Conservation (phyloP, 2,888 invertebrate species). For the Disparrhopalites patrizii region DNA sequence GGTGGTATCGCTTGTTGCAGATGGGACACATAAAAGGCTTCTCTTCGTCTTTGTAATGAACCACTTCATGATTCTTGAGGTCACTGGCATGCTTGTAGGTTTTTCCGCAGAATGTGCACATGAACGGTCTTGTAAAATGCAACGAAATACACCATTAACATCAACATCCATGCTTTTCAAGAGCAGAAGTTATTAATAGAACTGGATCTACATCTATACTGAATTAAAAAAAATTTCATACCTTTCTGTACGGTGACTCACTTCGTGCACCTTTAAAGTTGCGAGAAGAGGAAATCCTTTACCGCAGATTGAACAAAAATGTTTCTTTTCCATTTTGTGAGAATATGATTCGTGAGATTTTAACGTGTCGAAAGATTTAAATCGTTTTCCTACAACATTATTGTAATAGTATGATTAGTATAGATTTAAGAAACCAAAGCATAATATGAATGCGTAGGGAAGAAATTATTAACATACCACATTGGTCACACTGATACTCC, state of each 20-base stretch:
- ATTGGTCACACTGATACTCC: constrained; percentile 16
- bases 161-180: background rate
- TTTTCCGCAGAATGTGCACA: constrained; percentile 23
- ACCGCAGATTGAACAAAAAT: constrained; percentile 16
- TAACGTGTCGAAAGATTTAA: constrained; percentile 20
- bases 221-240: background rate
- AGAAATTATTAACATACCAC: constrained; percentile 8
- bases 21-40: constrained; percentile 22
- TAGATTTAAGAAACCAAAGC: background rate
- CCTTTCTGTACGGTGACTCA: constrained; percentile 19
- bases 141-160: background rate
- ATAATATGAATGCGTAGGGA: background rate
- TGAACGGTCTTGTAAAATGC: constrained; percentile 9
- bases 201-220: background rate
- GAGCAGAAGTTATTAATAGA: background rate
- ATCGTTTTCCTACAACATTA: constrained; percentile 14
- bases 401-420: background rate
- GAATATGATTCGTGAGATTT: constrained; percentile 22
- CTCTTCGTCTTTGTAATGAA: constrained; percentile 25
- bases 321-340: constrained; percentile 25
- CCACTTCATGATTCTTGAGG: constrained; percentile 18
- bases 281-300: constrained; percentile 23
- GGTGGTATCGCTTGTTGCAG: constrained; percentile 7
- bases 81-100: constrained; percentile 24
- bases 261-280: constrained; percentile 23